Conservation (phyloP, 2,888 invertebrate species). For the Callyntrura guangdongensis region DNA sequence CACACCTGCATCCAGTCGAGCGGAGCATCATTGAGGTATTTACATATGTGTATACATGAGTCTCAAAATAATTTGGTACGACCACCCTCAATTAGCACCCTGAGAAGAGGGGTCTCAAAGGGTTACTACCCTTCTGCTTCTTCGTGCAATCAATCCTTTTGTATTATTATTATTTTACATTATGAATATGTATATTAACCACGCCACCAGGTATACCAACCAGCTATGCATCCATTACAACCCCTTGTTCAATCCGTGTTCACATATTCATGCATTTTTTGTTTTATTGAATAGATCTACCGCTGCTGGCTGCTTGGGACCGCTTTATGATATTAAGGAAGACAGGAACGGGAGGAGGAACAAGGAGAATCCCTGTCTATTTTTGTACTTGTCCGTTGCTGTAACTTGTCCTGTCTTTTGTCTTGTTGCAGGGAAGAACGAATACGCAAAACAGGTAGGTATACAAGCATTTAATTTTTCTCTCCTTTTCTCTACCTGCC, state of each 20-base stretch:
- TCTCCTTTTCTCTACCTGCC: neutral
- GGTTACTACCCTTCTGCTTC: constrained; percentile 78
- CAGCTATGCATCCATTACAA: neutral
- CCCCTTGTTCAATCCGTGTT: too few relatives aligned
- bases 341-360: constrained; percentile 19
- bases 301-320: constrained; percentile 25
- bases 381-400: constrained; percentile 32
- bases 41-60: constrained; percentile 53
- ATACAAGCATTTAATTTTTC: neutral
- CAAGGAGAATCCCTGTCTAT: constrained; percentile 50
- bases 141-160: constrained; percentile 80
- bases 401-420: constrained; percentile 23
- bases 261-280: constrained; percentile 10
- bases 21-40: constrained; percentile 28
- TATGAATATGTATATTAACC: constrained; percentile 54
- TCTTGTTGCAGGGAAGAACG: constrained; percentile 20
- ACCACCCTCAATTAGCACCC: constrained; percentile 84
- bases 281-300: constrained; percentile 38
- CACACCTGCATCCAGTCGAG: constrained; percentile 57
- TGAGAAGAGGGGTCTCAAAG: constrained; percentile 81
- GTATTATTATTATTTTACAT: neutral
- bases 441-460: constrained; percentile 35
- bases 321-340: neutral
- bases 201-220: neutral
- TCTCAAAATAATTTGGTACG: constrained; percentile 83